A percentile compares a stretch with the other conserved stretches of the same genome.
Conservation (phyloP, 2,888 invertebrate genomes). For the Caenorhabditis auriculariae region DNA sequence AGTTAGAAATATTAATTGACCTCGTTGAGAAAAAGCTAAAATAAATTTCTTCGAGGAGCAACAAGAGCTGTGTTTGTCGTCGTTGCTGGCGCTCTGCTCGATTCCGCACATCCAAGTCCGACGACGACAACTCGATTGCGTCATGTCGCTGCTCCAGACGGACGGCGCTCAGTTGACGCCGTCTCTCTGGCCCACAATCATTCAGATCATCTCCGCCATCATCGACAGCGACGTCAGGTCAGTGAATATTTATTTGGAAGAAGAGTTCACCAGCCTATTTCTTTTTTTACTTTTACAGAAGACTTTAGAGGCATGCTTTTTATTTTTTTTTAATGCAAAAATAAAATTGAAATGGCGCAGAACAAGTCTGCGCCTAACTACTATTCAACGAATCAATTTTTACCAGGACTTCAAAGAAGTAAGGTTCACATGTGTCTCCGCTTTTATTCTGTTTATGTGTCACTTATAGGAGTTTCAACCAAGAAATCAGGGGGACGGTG, state of each 20-base stretch:
- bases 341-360: no score
- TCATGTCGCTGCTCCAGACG: slow-evolving; percentile 86
- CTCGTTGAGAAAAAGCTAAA: no score
- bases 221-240: slow-evolving; percentile 69
- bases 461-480: no score
- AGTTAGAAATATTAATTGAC: no score
- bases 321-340: no score
- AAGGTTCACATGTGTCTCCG: no score
- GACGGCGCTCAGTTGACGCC: slow-evolving; percentile 83
- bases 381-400: no score
- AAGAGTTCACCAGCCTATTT: neutral
- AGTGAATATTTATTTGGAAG: slow-evolving; percentile 5
- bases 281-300: neutral
- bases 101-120: slow-evolving; percentile 90
- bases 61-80: slow-evolving; percentile 83
- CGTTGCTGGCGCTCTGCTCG: slow-evolving; percentile 85
- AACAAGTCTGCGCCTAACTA: no score
- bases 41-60: slow-evolving; percentile 72
- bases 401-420: no score
- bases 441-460: no score
- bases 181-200: slow-evolving; percentile 90
- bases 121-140: slow-evolving; percentile 89
- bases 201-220: slow-evolving; percentile 86
- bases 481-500: no score
- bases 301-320: no score